phyloP scores from a whole-genome alignment of 2,113 vertebrate species.

The Neogale vison region DNA sequence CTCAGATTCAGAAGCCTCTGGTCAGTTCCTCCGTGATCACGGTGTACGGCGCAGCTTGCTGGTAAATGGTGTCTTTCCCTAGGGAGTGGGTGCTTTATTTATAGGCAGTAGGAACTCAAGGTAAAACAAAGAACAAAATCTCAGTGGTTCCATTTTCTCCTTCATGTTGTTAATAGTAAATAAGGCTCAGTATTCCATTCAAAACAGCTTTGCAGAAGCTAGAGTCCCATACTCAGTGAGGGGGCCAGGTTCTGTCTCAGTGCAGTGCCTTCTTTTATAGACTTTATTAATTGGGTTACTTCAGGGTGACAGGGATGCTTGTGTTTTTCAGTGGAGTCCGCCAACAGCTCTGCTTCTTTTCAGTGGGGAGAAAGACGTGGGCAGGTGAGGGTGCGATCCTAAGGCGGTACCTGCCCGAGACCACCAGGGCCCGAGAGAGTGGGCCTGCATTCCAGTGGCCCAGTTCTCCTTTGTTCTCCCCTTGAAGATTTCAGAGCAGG shows the following conservation, averaged over 20 bases:
- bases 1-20: not conserved
- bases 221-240: not conserved
- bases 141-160: not conserved
- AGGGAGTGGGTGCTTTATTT: not conserved
- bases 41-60: not conserved
- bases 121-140: not conserved
- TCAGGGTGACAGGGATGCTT: not conserved
- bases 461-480: not conserved
- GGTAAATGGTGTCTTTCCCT: not conserved
- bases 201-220: not conserved
- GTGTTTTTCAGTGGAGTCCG: not conserved
- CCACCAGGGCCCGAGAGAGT: not conserved
- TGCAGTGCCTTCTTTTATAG: not conserved
- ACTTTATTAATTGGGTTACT: conserved; percentile 14
- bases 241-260: not conserved
- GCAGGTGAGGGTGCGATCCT: not conserved
- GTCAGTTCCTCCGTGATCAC: not conserved
- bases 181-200: not conserved
- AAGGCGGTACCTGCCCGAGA: not conserved
- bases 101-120: not conserved
- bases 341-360: not conserved
- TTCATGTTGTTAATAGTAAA: conserved; percentile 22
- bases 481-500: not conserved
- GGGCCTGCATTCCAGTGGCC: accelerated
- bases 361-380: not conserved